Base-by-base conservation (phyloP, 2,113 vertebrate genomes). In the Nettapus auritus region DNA sequence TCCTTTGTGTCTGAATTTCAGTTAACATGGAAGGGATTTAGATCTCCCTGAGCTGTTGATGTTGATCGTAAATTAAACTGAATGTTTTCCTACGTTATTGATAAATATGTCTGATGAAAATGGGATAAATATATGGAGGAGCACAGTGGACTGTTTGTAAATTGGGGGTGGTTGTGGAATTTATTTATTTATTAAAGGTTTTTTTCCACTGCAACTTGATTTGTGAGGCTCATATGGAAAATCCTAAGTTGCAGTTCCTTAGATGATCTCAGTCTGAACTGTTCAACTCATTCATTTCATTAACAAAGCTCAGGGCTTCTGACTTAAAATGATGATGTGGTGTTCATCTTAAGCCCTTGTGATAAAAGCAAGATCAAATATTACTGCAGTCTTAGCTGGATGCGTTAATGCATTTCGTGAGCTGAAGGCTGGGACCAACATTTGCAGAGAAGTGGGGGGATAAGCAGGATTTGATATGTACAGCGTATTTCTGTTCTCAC, bases 301-400 rank as follows among this genome's bases (percentile, higher is more conserved):
- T 90, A 92, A 22, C 29, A 84, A 57, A 90, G 55, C 74, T 93
- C 62, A 55, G 55, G 15, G 62, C 62, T 94, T 92, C 86, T 94
- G 62, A 74, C 67, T 93, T 94, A 69, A 92, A 92, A 62, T 79
- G 70, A 44, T 80, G 79, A 71, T 79, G 67, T 52, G 52, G 53
- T 86, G 22, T 66, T 94, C 67, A 63, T 93, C 87, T 64, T 96
- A 84, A 95, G 62, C 60, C 81, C 83, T 76, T 75, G n/a, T 59
- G 86, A 87, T 90, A 92, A 94, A 89, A 76, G 86, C 83, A 68
- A 68, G 85, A 86, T 86, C 84, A 94, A 93, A 69, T 94, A 82
- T 18, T 92, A 22, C 88, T 74, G 40, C 69, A 90, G 50, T 87
- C 88, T 95, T 90, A 93, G 89, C 44, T 84, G 31, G 50, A 63